Conservation (phyloP, 2,797 vertebrate species). For the Crenuchus spilurus region DNA sequence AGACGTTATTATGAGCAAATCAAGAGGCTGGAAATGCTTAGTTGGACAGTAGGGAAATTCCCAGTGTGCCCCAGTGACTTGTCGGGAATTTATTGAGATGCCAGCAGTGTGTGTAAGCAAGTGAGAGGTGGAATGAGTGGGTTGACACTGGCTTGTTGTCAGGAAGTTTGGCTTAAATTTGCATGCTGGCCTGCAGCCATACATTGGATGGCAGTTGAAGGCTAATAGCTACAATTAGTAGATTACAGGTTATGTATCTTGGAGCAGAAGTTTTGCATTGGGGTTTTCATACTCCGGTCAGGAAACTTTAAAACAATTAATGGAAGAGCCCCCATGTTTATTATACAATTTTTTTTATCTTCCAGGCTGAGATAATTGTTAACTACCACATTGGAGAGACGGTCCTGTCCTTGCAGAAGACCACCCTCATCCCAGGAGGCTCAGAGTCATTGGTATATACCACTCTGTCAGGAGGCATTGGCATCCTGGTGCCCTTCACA, state of each 20-base stretch:
- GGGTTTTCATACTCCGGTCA: not conserved
- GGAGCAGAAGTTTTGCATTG: not conserved
- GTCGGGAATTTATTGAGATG: slow-evolving; percentile 47
- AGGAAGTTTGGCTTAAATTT: not conserved
- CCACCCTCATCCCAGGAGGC: slow-evolving; percentile 94
- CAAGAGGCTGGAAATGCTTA: slow-evolving; percentile 68
- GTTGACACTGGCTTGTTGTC: not conserved
- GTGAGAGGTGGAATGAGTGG: slow-evolving; percentile 12
- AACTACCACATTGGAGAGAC: slow-evolving; percentile 98
- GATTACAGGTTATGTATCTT: not conserved
- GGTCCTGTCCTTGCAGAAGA: slow-evolving; percentile 94
- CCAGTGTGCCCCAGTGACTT: slow-evolving; percentile 60
- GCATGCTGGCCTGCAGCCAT: not conserved
- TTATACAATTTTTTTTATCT: slow-evolving; percentile 14
- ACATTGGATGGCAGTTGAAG: not conserved
- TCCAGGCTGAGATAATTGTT: slow-evolving; percentile 93
- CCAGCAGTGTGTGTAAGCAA: slow-evolving; percentile 53
- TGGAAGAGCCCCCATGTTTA: too few relatives aligned
- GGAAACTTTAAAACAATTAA: too few relatives aligned
- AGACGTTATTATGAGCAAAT: slow-evolving; percentile 42
- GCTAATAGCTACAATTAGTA: not conserved
- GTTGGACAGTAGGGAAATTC: slow-evolving; percentile 74
- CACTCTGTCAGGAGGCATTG: slow-evolving; percentile 94
- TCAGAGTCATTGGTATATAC: slow-evolving; percentile 97
- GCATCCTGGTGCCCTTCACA: slow-evolving; percentile 96